Evolutionary conservation across 2,888 invertebrate species (phyloP).

Genomic region (Hydraecia micacea): DNA sequence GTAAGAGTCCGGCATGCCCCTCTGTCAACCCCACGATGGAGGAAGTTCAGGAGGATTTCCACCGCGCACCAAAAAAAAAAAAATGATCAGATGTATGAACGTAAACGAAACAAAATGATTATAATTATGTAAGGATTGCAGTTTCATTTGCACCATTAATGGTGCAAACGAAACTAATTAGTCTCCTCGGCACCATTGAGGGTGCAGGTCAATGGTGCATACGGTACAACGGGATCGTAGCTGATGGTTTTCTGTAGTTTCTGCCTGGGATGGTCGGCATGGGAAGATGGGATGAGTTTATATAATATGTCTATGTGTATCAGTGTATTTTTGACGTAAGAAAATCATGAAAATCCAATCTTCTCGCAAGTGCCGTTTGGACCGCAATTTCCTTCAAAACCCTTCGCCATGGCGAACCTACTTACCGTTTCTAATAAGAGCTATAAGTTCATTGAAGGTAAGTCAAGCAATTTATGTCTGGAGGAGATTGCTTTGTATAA

Average conservation of each 20-base stretch:
- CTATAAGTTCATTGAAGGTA: constrained; percentile 77
- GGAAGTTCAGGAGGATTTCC: no score
- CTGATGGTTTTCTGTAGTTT: not conserved
- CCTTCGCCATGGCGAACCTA: constrained; percentile 28
- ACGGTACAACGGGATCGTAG: no score
- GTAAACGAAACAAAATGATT: not conserved
- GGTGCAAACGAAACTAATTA: no score
- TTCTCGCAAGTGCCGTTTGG: not conserved
- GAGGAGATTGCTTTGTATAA: constrained; percentile 83
- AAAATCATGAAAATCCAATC: not conserved
- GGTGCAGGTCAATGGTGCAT: no score
- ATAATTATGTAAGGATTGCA: not conserved
- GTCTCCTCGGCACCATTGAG: no score
- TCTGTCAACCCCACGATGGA: no score
- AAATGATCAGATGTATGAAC: no score
- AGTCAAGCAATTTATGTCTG: constrained; percentile 83
- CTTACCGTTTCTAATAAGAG: constrained; percentile 75
- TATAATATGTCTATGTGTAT: not conserved
- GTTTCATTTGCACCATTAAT: no score
- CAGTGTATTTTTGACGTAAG: not conserved
- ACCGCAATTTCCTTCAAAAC: not conserved
- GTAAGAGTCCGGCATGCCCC: no score
- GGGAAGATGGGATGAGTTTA: not conserved
- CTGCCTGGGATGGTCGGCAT: no score
- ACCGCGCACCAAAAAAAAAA: no score